Percentiles rank a stretch among this genome's conserved stretches.
phyloP scores from a whole-genome alignment of 2,888 invertebrate genomes.

The Heliothis peltigera region DNA sequence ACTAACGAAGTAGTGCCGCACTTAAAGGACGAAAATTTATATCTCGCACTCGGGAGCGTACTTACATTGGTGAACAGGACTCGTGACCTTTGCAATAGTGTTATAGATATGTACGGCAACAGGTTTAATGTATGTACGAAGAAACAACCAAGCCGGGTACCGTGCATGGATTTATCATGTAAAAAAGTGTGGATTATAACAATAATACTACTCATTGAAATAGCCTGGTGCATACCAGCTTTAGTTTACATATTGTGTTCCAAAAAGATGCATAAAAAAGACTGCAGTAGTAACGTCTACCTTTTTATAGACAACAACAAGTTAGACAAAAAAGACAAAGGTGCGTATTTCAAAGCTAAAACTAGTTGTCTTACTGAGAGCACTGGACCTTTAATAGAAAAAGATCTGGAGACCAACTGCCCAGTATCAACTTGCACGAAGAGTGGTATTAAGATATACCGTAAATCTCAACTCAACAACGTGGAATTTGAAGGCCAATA shows the following conservation, averaged over 20 bases:
- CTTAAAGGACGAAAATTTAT: conserved; percentile 90
- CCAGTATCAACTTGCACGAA: background rate
- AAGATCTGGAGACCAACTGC: background rate
- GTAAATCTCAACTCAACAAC: conserved; percentile 16
- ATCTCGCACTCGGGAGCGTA: conserved; percentile 88
- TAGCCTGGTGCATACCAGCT: conserved; percentile 79
- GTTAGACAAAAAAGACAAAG: conserved; percentile 21
- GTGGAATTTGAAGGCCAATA: conserved; percentile 20
- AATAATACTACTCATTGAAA: conserved; percentile 75
- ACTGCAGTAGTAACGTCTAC: conserved; percentile 52
- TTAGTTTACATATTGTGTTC: conserved; percentile 62
- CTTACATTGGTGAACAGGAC: conserved; percentile 77
- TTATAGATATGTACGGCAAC: conserved; percentile 42
- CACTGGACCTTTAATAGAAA: background rate
- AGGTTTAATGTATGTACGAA: background rate
- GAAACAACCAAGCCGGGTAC: conserved; percentile 10
- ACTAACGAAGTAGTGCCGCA: conserved; percentile 85
- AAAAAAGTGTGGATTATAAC: conserved; percentile 74
- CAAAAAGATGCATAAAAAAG: conserved; percentile 56
- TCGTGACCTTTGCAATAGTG: conserved; percentile 44
- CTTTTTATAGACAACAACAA: conserved; percentile 47
- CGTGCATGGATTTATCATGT: conserved; percentile 61
- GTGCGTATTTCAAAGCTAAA: background rate
- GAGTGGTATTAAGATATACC: conserved; percentile 3
- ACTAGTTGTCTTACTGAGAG: background rate